These are phyloP conservation scores for Ruditapes philippinarum DNA, from an alignment of 1,140 invertebrate species.

Conservation along the genomic window DNA sequence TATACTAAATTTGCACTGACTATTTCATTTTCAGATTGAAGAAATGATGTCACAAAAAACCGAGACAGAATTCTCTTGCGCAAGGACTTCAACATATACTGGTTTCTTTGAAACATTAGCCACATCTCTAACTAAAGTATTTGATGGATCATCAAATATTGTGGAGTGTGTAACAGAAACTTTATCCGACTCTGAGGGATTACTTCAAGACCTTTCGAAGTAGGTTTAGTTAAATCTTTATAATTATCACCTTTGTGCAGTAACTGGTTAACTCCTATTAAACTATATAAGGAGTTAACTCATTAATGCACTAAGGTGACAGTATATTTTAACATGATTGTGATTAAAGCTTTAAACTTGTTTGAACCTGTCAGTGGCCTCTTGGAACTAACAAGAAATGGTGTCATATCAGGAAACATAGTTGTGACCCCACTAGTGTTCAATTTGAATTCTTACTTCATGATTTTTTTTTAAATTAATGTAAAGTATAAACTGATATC, in stretches of 20 bases:
- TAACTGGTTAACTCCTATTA: too few relatives aligned
- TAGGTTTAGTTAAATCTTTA: neutral
- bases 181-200: neutral
- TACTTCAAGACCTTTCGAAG: conserved; percentile 13
- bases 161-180: neutral
- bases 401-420: too few relatives aligned
- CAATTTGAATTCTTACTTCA: too few relatives aligned
- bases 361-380: neutral
- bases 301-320: too few relatives aligned
- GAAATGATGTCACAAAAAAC: neutral
- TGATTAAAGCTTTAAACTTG: too few relatives aligned
- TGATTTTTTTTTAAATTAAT: too few relatives aligned
- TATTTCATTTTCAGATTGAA: neutral
- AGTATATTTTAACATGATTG: neutral
- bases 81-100: neutral
- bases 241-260: neutral
- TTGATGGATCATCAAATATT: conserved; percentile 1
- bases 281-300: too few relatives aligned
- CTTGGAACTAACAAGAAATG: too few relatives aligned
- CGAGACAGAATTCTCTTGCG: neutral
- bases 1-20: too few relatives aligned
- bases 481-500: too few relatives aligned
- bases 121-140: neutral
- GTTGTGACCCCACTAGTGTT: too few relatives aligned
- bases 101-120: neutral